Evolutionary conservation across 2,888 invertebrate species (phyloP), one percentile per base, ranked within the genome.

Genomic region (Phaedon cochleariae): DNA sequence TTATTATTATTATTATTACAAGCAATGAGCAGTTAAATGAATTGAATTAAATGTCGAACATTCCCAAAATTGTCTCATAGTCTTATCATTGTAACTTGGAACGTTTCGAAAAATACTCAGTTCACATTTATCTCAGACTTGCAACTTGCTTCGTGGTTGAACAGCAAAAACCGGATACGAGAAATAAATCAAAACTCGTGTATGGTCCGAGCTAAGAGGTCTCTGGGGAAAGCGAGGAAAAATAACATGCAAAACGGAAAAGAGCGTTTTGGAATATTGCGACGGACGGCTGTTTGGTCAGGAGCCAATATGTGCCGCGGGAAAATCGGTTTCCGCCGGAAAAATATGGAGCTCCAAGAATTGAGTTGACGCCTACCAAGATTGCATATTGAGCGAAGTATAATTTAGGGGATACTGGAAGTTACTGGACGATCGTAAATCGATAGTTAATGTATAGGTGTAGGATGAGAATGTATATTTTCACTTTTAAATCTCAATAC

Each of bases 311-410:
- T 82, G 82, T 81, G 81, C 78, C 74, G 73, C 73, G 62, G 62
- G 78, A 76, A 81, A 82, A 81, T 81, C 79, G 82, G 80, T 81
- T 82, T 80, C 77, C 41, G 15, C 41, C 15, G 79, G 79, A 76
- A 81, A 82, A 82, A 82, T 82, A 82, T 82, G 81, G 81, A 80
- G 76, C 73, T 75, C 77, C 76, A 77, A 77, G 75, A 76, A 77
- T 77, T 72, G 72, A 75, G 79, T 77, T 77, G 73, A 75, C 78
- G 75, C 79, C 80, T 78, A 72, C 73, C 77, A 78, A 80, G 79
- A 81, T 80, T 80, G 79, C 79, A 78, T 78, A 80, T 80, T 79
- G 70, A 71, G 9, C 21, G 37, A 0, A 31, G 34, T 20, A 37
- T 18, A n/a, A 49, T 49, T 17, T 20, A 21, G 31, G 31, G 6